These are phyloP conservation scores for Phrynocephalus vlangalii DNA, from an alignment of 2,797 vertebrate genomes.

Conservation along the genomic window DNA sequence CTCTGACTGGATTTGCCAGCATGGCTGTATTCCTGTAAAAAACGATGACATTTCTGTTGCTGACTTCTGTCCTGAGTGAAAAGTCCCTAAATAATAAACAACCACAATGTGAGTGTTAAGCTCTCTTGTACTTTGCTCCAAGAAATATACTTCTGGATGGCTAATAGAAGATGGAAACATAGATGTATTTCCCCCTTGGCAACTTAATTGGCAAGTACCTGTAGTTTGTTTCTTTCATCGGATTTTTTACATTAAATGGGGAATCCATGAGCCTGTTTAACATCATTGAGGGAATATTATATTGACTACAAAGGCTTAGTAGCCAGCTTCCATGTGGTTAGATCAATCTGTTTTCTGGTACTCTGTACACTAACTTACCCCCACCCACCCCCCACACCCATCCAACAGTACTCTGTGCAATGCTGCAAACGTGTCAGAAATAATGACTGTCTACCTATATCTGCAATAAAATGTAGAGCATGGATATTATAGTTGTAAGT, in stretches of 20 bases:
- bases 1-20: constrained; percentile 39
- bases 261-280: constrained; percentile 78
- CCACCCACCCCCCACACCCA: constrained; percentile 59
- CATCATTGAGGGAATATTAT: constrained; percentile 83
- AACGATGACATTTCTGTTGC: constrained; percentile 60
- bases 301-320: constrained; percentile 77
- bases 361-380: constrained; percentile 79
- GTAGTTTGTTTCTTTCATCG: constrained; percentile 63
- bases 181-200: constrained; percentile 69
- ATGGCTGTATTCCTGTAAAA: constrained; percentile 39
- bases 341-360: constrained; percentile 83
- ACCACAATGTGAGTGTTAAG: neutral
- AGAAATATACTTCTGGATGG: constrained; percentile 67
- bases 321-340: constrained; percentile 82
- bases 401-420: constrained; percentile 81
- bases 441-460: constrained; percentile 88
- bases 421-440: constrained; percentile 86
- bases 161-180: constrained; percentile 64
- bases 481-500: constrained; percentile 88
- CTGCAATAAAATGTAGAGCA: constrained; percentile 87
- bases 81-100: constrained; percentile 70
- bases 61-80: constrained; percentile 72
- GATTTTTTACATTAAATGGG: constrained; percentile 73
- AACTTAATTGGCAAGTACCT: constrained; percentile 77
- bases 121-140: constrained; percentile 48